Conservation (phyloP, 2,797 vertebrate genomes). For the Denticeps clupeoides region DNA sequence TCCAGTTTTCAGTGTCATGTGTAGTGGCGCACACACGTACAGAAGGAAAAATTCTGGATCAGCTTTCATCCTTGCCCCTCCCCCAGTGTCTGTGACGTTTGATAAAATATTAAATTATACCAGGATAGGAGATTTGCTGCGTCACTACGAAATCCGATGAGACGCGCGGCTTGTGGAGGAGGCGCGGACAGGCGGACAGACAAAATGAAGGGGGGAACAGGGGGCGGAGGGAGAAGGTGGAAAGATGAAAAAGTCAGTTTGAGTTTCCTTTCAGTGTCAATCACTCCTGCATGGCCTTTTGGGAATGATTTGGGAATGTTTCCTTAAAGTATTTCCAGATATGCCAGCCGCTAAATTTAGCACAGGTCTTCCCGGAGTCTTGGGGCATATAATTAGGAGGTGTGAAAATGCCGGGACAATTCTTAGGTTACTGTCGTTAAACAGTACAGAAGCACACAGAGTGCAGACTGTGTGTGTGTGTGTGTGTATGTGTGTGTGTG, state of each 20-base stretch:
- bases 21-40: not conserved
- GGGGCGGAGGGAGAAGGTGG: slow-evolving; percentile 5
- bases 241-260: not conserved
- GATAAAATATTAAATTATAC: slow-evolving; percentile 6
- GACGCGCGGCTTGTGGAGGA: not conserved
- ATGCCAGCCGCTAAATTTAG: slow-evolving; percentile 52
- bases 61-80: not conserved
- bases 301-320: slow-evolving; percentile 24
- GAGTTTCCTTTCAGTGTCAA: slow-evolving; percentile 35
- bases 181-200: slow-evolving; percentile 1
- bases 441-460: slow-evolving; percentile 42
- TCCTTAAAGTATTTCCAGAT: slow-evolving; percentile 58
- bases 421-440: slow-evolving; percentile 65
- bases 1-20: not conserved
- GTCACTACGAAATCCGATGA: not conserved
- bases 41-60: slow-evolving; percentile 6
- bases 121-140: not conserved
- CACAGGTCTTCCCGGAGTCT: slow-evolving; percentile 49
- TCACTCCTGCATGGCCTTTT: slow-evolving; percentile 45
- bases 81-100: not conserved
- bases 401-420: slow-evolving; percentile 60
- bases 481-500: slow-evolving; percentile 12
- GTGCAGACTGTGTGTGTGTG: slow-evolving; percentile 25
- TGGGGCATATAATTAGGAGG: slow-evolving; percentile 67
- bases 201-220: not conserved